These are phyloP conservation scores for Euschistus heros DNA, from an alignment of 1,140 invertebrate species.

Conservation along the genomic window DNA sequence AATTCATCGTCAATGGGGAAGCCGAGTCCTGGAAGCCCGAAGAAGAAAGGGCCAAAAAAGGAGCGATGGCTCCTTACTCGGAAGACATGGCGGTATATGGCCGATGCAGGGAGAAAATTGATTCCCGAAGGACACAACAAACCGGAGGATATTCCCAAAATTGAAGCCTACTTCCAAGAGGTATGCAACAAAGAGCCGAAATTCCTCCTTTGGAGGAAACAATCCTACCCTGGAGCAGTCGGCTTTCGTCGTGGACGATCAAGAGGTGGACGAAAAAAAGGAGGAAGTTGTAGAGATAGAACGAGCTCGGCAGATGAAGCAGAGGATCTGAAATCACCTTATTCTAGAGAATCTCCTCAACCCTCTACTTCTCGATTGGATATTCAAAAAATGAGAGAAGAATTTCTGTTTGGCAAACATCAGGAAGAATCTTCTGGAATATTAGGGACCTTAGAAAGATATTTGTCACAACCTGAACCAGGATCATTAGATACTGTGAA, in stretches of 20 bases:
- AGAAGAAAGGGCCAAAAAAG: constrained; percentile 25
- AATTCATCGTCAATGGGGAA: constrained; percentile 4
- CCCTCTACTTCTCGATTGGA: constrained; percentile 45
- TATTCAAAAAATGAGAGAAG: constrained; percentile 50
- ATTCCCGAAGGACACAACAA: constrained; percentile 63
- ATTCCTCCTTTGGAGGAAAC: constrained; percentile 70
- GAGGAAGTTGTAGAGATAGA: constrained; percentile 50
- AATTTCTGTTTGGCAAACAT: constrained; percentile 41
- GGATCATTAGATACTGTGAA: constrained; percentile 46
- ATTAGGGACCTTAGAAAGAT: constrained; percentile 54
- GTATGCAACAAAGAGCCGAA: constrained; percentile 63
- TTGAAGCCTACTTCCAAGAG: constrained; percentile 74
- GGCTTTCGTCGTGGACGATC: constrained; percentile 43
- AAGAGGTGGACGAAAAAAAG: constrained; percentile 41
- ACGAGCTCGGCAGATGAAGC: constrained; percentile 49
- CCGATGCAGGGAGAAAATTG: constrained; percentile 71
- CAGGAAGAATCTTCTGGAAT: constrained; percentile 44
- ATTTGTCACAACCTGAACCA: constrained; percentile 39
- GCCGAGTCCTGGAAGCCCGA: constrained; percentile 19
- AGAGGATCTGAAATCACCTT: constrained; percentile 33
- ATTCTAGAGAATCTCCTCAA: background rate
- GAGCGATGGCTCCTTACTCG: constrained; percentile 73
- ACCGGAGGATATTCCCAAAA: constrained; percentile 59
- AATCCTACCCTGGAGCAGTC: constrained; percentile 60
- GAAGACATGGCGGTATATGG: constrained; percentile 84